A percentile compares a stretch with the other conserved stretches of the same genome.
phyloP scores from a whole-genome alignment of 2,113 vertebrate genomes.

The Smithornis capensis region DNA sequence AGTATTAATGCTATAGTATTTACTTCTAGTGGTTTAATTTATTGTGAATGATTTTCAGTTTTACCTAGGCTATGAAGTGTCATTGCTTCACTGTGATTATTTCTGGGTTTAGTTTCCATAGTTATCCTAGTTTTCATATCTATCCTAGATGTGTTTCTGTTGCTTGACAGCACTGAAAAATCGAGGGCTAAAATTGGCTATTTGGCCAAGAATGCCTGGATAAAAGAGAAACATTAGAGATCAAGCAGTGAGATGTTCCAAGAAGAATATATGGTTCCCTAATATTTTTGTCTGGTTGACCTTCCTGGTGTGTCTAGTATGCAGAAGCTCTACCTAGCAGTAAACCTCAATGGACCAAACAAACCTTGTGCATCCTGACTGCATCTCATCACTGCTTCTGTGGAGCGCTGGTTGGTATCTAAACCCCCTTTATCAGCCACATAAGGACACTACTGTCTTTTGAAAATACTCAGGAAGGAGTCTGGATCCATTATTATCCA shows the following conservation, averaged over 20 bases:
- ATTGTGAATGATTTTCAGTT: background rate
- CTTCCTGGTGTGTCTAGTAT: background rate
- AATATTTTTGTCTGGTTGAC: background rate
- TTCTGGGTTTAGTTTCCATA: background rate
- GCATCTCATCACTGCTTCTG: background rate
- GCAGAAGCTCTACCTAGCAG: background rate
- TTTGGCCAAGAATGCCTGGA: background rate
- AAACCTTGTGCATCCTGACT: background rate
- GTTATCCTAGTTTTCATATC: background rate
- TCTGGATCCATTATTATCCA: background rate
- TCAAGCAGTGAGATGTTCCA: background rate
- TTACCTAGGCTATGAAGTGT: background rate
- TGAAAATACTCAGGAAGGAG: background rate
- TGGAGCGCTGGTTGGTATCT: background rate
- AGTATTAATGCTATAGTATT: background rate
- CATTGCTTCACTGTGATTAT: background rate
- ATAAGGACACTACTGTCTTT: background rate
- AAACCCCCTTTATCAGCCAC: background rate
- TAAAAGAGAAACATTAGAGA: background rate
- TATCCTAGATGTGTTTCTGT: background rate
- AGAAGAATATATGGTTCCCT: background rate
- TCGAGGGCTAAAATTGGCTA: background rate
- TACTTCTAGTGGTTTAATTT: background rate
- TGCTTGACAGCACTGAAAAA: background rate
- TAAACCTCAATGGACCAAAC: background rate